These are phyloP conservation scores for Meles meles DNA, from an alignment of 2,113 vertebrate genomes.

Conservation along the genomic window DNA sequence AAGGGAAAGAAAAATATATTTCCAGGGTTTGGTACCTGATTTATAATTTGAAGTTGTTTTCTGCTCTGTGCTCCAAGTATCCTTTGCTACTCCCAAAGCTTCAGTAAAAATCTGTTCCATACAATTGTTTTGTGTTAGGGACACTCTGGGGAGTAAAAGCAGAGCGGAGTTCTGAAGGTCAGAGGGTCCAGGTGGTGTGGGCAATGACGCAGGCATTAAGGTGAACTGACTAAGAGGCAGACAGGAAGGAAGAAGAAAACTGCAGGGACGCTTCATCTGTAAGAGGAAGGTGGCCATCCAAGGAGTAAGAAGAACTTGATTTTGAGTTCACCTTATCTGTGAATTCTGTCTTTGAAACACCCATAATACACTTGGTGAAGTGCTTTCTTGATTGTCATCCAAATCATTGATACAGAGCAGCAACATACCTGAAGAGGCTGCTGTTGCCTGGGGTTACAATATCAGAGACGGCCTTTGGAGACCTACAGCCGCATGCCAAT, in stretches of 20 bases:
- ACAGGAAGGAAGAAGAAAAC: not conserved
- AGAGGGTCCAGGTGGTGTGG: not conserved
- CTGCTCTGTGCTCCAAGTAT: not conserved
- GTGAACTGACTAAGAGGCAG: not conserved
- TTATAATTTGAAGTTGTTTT: constrained; percentile 4
- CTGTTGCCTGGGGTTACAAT: not conserved
- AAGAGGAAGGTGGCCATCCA: not conserved
- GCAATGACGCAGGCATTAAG: not conserved
- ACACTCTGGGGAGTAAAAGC: not conserved
- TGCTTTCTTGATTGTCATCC: not conserved
- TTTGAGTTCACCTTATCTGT: not conserved
- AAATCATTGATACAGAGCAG: not conserved
- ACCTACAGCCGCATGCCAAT: not conserved
- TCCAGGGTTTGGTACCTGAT: not conserved
- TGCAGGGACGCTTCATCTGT: not conserved
- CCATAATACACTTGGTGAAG: not conserved
- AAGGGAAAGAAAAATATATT: not conserved
- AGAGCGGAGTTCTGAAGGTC: not conserved
- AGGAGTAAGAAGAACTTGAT: not conserved
- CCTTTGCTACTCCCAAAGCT: not conserved
- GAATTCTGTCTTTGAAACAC: not conserved
- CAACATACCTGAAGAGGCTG: not conserved
- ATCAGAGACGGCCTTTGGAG: not conserved
- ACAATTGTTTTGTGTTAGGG: not conserved
- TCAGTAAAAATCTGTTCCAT: not conserved